Evolutionary conservation across 2,797 vertebrate genomes (phyloP), one percentile per base, ranked within the genome.

Genomic region (Echiichthys vipera): DNA sequence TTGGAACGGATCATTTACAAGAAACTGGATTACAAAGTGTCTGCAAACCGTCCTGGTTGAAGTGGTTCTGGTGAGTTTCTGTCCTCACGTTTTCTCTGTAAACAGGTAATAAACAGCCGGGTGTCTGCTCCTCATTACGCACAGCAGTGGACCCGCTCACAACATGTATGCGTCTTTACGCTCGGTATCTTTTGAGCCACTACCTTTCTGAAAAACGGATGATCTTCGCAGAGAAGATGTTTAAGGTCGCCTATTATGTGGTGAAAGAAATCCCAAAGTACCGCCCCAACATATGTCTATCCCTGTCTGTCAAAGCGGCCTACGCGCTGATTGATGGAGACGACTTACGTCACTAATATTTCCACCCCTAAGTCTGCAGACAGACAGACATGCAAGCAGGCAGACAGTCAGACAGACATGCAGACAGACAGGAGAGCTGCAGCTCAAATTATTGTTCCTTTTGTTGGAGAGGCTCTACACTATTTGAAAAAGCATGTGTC

Each of bases 201-300:
- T 72, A 78, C 80, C 70, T 84, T 80, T 30, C 49, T 62, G 70
- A 70, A 68, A 71, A 76, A 73, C 71, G 40, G 86, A 81, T 90
- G 77, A 78, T 86, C 85, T 88, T 71, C 59, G 81, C 81, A 78
- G 87, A 53, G 77, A 49, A 83, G 83, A 74, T 67, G 80, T 78
- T 81, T 63, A 87, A 88, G 80, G 84, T 88, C 86, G 84, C 81
- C 68, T 88, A 84, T 86, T 89, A 88, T 87, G 81, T 77, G 80
- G 74, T 83, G 81, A 89, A 85, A 90, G 64, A 85, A 83, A 86
- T 78, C 82, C 51, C 84, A 87, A n/a, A 87, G 93, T 90, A 92
- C 92, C 93, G 94, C 93, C 94, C 93, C 85, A 93, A 84, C 90
- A 92, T 92, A 88, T 94, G 92, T 91, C 83, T 37, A 50, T 91